phyloP scores from a whole-genome alignment of 92 coral and sea anemone genomes.

The Virgularia gustaviana region DNA sequence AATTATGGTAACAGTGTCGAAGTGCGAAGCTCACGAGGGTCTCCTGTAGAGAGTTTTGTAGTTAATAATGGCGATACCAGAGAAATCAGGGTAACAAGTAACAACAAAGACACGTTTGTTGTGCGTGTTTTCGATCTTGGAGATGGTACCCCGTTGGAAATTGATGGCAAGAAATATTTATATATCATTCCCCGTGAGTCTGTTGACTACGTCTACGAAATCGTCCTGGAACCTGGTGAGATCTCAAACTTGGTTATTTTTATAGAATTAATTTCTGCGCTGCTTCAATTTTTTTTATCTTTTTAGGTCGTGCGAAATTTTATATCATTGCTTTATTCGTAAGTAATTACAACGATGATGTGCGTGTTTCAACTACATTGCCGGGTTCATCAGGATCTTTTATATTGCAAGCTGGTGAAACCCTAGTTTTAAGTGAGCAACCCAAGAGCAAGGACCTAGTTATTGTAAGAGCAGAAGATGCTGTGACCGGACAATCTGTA shows the following conservation, averaged over 20 bases:
- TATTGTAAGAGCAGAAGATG: constrained; percentile 3
- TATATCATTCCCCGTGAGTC: neutral
- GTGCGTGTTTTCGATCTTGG: constrained; percentile 5
- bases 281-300: too few relatives aligned
- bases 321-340: constrained; percentile 6
- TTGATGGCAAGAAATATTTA: neutral
- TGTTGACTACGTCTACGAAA: too few relatives aligned
- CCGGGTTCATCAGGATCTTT: constrained; percentile 1
- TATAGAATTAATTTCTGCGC: too few relatives aligned
- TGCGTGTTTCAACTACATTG: constrained; percentile 7
- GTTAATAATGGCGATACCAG: too few relatives aligned
- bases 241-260: too few relatives aligned
- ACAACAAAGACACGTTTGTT: neutral
- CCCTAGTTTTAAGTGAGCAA: constrained; percentile 17
- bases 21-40: constrained; percentile 5
- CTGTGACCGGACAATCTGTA: too few relatives aligned
- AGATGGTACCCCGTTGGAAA: constrained; percentile 11
- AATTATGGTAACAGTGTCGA: constrained; percentile 10
- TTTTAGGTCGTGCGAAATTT: neutral
- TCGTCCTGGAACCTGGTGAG: too few relatives aligned
- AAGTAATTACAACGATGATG: constrained; percentile 4
- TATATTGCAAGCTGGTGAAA: constrained; percentile 11
- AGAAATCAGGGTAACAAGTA: too few relatives aligned
- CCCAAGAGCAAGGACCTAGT: constrained; percentile 3
- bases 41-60: too few relatives aligned